Evolutionary conservation across 2,113 vertebrate genomes (phyloP), one percentile per base, ranked within the genome.

Genomic region (Oncorhynchus clarkii): DNA sequence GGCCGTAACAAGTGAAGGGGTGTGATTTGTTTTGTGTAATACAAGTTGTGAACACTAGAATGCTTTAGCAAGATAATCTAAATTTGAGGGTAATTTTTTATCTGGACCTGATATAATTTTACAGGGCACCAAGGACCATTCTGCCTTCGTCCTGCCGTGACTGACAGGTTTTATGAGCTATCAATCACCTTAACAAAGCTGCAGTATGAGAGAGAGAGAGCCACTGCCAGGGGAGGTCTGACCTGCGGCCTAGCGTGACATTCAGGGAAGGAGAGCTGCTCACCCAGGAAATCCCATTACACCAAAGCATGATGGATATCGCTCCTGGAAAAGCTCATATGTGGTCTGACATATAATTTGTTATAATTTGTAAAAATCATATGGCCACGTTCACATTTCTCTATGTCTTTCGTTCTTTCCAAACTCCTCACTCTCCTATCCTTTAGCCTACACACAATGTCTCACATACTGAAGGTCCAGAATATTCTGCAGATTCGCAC

Each of bases 251-350:
- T 84, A 73, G 81, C 64, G 79, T 91, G 92, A 92, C 92, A 93
- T 92, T 93, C 91, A 91, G 84, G 78, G 80, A 90, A 88, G 85
- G 88, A 92, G 81, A 90, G 87, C 82, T 86, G 79, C 88, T 92
- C 90, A 92, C 89, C 80, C 86, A 90, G 88, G 87, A 91, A 92
- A 93, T 91, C 89, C 90, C 81, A 93, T 93, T 93, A 93, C 86
- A 85, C 82, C 90, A 91, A 92, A 93, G 87, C 89, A 91, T 92
- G 92, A 94, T 94, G 89, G 90, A 93, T 92, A 90, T 89, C 83
- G 76, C 80, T 70, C 76, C 78, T 69, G 70, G 69, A 77, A 87
- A 92, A 89, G 78, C 87, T 92, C 87, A 89, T 90, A 91, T 91
- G 89, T 87, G 80, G 87, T 70, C 85, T 92, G 91, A 92, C 89